Evolutionary conservation across 2,888 invertebrate genomes (phyloP).

Genomic region (Sesia bembeciformis): DNA sequence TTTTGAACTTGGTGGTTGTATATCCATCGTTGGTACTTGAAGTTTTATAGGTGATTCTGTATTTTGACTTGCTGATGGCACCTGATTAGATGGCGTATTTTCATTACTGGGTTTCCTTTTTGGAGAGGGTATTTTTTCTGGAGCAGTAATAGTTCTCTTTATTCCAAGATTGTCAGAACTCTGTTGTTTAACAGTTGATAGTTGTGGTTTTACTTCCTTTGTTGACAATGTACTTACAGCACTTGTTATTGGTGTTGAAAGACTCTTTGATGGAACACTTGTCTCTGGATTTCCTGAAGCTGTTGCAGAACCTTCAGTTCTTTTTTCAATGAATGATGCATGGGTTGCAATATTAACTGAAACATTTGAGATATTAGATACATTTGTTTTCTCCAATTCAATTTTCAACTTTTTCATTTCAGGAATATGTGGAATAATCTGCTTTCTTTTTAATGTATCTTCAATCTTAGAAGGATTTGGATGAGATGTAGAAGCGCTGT

Average conservation of each 20-base stretch:
- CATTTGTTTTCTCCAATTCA: conserved; percentile 52
- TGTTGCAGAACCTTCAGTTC: neutral
- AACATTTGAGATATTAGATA: conserved; percentile 13
- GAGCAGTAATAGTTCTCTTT: conserved; percentile 37
- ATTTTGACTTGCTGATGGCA: conserved; percentile 27
- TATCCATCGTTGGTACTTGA: conserved; percentile 49
- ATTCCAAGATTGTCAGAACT: conserved; percentile 27
- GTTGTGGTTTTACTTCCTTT: conserved; percentile 4
- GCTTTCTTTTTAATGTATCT: conserved; percentile 52
- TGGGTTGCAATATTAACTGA: neutral
- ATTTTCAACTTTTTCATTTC: conserved; percentile 59
- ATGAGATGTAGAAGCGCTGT: conserved; percentile 16
- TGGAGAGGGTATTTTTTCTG: conserved; percentile 49
- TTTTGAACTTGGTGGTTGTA: conserved; percentile 17
- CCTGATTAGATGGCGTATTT: conserved; percentile 15
- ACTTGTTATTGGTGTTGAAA: too few relatives aligned
- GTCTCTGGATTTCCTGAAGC: neutral
- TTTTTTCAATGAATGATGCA: neutral
- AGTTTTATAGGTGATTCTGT: conserved; percentile 54
- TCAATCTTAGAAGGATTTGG: conserved; percentile 29
- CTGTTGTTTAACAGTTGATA: conserved; percentile 16
- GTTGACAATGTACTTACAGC: neutral
- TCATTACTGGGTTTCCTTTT: conserved; percentile 66
- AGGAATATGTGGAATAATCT: conserved; percentile 26
- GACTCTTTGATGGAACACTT: too few relatives aligned